phyloP scores from a whole-genome alignment of 1,140 invertebrate species.

The Cydia fagiglandana region DNA sequence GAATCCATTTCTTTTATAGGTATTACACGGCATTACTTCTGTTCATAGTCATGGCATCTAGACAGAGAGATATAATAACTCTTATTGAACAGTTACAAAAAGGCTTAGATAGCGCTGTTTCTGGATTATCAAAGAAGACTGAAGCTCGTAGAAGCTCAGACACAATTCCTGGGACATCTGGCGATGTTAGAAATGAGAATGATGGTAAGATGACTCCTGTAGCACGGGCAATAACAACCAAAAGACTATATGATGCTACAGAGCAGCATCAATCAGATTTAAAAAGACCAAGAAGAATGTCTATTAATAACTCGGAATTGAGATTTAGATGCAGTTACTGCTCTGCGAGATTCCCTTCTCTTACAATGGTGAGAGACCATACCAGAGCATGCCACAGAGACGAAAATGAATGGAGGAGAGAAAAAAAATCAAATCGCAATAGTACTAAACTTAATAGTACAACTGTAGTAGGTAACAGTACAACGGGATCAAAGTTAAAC shows the following conservation, averaged over 20 bases:
- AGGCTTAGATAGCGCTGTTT: too few relatives aligned
- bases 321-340: not conserved
- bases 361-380: not conserved
- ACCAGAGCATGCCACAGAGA: slow-evolving; percentile 5
- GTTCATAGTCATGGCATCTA: too few relatives aligned
- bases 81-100: too few relatives aligned
- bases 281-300: not conserved
- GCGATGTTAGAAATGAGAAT: too few relatives aligned
- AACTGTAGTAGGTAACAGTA: not conserved
- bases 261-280: not conserved
- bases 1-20: not conserved
- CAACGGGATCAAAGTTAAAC: not conserved
- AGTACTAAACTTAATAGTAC: not conserved
- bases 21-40: not conserved
- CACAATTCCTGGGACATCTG: too few relatives aligned
- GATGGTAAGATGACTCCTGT: too few relatives aligned
- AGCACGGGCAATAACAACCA: too few relatives aligned
- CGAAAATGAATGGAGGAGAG: not conserved
- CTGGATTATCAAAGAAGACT: too few relatives aligned
- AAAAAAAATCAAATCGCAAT: not conserved
- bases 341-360: not conserved
- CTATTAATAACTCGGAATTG: not conserved
- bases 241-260: not conserved
- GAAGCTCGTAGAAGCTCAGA: too few relatives aligned
- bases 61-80: too few relatives aligned